phyloP scores from a whole-genome alignment of 1,140 invertebrate genomes.

The Phenacoccus solenopsis region DNA sequence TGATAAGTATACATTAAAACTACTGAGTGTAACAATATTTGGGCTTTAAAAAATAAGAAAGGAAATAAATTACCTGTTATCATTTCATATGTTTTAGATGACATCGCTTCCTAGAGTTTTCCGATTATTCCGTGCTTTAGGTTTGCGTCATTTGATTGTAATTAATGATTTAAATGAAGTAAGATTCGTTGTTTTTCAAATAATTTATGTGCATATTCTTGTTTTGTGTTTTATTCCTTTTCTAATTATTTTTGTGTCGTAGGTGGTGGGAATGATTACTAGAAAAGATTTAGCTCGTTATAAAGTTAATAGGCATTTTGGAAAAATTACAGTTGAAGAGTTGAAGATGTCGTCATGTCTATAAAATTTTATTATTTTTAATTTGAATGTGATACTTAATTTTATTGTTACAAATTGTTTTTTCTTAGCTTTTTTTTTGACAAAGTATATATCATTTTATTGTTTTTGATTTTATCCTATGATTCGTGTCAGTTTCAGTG shows the following conservation, averaged over 20 bases:
- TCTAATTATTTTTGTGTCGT: no score
- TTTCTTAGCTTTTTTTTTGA: no score
- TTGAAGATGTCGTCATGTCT: slow-evolving; percentile 30
- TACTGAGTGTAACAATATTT: no score
- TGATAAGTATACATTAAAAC: no score
- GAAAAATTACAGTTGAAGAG: slow-evolving; percentile 66
- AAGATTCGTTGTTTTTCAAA: no score
- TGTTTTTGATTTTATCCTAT: no score
- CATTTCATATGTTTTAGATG: slow-evolving; percentile 42
- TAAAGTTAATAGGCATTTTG: slow-evolving; percentile 56
- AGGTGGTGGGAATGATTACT: slow-evolving; percentile 76
- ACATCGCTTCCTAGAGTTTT: slow-evolving; percentile 85
- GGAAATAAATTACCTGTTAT: neutral
- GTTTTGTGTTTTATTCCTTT: no score
- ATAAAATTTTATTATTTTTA: neutral
- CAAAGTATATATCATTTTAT: no score
- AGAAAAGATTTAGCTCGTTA: slow-evolving; percentile 83
- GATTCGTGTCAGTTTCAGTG: no score
- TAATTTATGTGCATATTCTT: no score
- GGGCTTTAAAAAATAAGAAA: neutral
- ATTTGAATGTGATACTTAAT: no score
- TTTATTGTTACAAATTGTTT: no score
- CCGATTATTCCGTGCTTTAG: slow-evolving; percentile 81
- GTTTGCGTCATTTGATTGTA: slow-evolving; percentile 83
- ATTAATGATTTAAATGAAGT: slow-evolving; percentile 87